Percentiles rank a stretch among this genome's conserved stretches.
Conservation (phyloP, 2,797 vertebrate species). For the Dryobates pubescens region DNA sequence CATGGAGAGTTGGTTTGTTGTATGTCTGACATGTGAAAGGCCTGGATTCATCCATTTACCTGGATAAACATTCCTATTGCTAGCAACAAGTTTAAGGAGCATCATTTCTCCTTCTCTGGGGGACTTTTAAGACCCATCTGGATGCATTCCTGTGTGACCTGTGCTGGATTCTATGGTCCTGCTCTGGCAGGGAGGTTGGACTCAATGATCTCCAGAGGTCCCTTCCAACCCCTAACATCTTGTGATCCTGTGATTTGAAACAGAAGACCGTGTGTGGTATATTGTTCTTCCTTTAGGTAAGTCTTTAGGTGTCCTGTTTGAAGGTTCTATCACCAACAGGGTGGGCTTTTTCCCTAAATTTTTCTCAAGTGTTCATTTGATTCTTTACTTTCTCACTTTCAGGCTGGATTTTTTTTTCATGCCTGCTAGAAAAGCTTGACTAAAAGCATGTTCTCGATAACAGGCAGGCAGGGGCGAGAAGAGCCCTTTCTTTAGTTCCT, state of each 20-base stretch:
- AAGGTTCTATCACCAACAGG: neutral
- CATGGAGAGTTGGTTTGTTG: neutral
- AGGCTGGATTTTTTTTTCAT: conserved; percentile 37
- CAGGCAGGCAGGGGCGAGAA: conserved; percentile 33
- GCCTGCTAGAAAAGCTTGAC: conserved; percentile 31
- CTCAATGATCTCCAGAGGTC: too few relatives aligned
- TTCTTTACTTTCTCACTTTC: conserved; percentile 23
- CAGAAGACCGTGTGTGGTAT: neutral
- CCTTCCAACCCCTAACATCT: too few relatives aligned
- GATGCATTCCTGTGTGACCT: too few relatives aligned
- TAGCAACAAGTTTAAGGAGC: neutral
- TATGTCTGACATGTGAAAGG: neutral
- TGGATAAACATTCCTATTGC: neutral
- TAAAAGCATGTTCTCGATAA: conserved; percentile 49
- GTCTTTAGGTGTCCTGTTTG: neutral
- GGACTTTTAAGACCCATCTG: too few relatives aligned
- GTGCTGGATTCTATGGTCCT: too few relatives aligned
- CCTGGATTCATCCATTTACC: neutral
- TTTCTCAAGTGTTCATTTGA: conserved; percentile 17
- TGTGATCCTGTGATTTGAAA: neutral
- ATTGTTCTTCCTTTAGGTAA: neutral
- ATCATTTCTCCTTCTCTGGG: neutral
- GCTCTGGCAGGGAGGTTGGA: too few relatives aligned
- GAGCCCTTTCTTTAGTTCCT: conserved; percentile 39
- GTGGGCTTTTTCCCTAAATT: neutral